These are phyloP conservation scores for Xestia c-nigrum DNA, from an alignment of 2,888 invertebrate species.

Conservation along the genomic window DNA sequence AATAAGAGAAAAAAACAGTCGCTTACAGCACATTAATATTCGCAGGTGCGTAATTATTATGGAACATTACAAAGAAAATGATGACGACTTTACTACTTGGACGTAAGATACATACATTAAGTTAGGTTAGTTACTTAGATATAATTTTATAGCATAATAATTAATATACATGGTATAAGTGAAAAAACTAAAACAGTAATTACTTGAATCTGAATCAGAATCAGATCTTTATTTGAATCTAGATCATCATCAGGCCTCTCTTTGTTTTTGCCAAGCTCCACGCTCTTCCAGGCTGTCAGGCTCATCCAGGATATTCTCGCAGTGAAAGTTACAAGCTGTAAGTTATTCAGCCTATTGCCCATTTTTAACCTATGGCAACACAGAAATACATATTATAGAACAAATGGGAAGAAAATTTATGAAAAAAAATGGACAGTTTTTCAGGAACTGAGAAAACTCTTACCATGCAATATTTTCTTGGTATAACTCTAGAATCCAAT, in stretches of 20 bases:
- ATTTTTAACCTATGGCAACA: neutral
- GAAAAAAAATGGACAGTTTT: neutral
- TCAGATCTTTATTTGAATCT: neutral
- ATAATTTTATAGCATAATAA: neutral
- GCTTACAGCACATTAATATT: slow-evolving; percentile 45
- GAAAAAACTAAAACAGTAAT: neutral
- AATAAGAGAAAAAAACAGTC: slow-evolving; percentile 37
- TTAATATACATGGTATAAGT: neutral
- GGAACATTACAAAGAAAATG: neutral
- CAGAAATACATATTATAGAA: neutral
- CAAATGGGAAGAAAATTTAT: neutral
- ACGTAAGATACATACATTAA: neutral
- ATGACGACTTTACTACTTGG: slow-evolving; percentile 7
- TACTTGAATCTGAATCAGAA: neutral
- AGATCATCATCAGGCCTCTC: neutral
- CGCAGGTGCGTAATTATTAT: slow-evolving; percentile 41
- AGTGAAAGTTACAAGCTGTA: neutral
- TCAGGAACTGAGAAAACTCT: neutral
- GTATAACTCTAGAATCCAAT: neutral
- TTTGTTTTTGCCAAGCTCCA: too few relatives aligned
- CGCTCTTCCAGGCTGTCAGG: too few relatives aligned
- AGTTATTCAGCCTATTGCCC: neutral
- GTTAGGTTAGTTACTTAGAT: neutral
- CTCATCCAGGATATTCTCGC: too few relatives aligned
- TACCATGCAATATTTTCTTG: neutral